Evolutionary conservation across 2,113 vertebrate species (phyloP), one percentile per base, ranked within the genome.

Genomic region (Microtus ochrogaster): DNA sequence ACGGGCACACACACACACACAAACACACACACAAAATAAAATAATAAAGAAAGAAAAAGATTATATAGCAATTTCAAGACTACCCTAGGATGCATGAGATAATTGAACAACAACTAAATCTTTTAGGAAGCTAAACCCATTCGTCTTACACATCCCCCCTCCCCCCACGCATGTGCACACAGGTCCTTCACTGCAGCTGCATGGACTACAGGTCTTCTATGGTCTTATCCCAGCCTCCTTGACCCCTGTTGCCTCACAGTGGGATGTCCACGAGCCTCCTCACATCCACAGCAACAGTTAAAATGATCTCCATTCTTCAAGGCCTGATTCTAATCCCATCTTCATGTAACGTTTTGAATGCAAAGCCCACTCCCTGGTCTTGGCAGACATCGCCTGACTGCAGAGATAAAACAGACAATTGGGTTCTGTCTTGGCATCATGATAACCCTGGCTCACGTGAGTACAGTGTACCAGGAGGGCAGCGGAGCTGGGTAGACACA

Each of bases 381-480:
- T 63, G 90, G 74, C 85, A 49, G 33, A 11, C 63, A 33, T 3
- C 39, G 63, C 44, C 87, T 90, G 90, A 87, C 33, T 73, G 55
- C 91, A 83, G 63, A 91, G 92, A 97, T 94, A 97, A 79, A 72
- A 63, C 44, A 49, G 74, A 97, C 96, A 97, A 95, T 44, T 41
- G 94, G 58, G 79, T 58, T 92, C 83, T 96, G 49, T 94, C 7
- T 55, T 52, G 70, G 58, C 83, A 63, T 3, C 8, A 41, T 58
- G 86, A 49, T 82, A 91, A 68, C 84, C 70, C 61, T 70, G 55
- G 83, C 16, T 73, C 24, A 12, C 49, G 52, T 49, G 47, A 61
- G 58, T 74, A 7, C 74, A 3, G 47, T 89, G 78, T 88, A 49
- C 94, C 88, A 65, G 55, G 73, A 89, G 21, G 74, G 33, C 30